Evolutionary conservation across 2,113 vertebrate species (phyloP), one percentile per base, ranked within the genome.

Genomic region (Tichodroma muraria): DNA sequence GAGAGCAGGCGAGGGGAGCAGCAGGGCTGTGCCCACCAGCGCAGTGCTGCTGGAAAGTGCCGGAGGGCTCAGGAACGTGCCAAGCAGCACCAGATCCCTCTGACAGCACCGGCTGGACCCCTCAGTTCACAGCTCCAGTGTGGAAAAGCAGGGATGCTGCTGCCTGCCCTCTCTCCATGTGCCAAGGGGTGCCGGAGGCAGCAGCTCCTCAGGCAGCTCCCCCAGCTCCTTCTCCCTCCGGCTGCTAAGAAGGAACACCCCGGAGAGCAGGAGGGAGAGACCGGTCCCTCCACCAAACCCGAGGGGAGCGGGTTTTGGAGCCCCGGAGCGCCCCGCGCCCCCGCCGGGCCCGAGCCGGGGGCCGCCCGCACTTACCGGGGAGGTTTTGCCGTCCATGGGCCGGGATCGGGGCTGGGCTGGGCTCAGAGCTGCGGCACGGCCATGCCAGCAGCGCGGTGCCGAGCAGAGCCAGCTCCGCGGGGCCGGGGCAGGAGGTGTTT

Each of bases 331-430:
- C 28, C 49, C 4, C 1, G 40, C 3, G 3, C 15, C 8, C 35
- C 35, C 5, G 13, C 28, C 1, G 1, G 31, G 15, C 3, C 12
- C 6, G 60, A 13, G 45, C 57, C 2, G 9, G 15, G 33, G 52
- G 60, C 82, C 59, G 60, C 71, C 66, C 13, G 1, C 2, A 15
- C 42, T 95, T 95, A 97, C 96, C 96, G 44, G 63, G 54, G 78
- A 52, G 35, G 70, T 37, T 92, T 95, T 89, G 33, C 71, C 63
- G 80, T 93, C 96, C 96, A 97, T 96, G 19, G 75, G 86, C 94
- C 80, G 59, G 83, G 72, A 11, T 44, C 79, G 13, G 84, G 69
- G 91, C 94, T 70, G 92, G 47, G 60, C 85, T 42, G 84, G n/a
- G 87, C 11, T 95, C 95, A 95, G 23, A 94, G 94, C 81, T 33